Evolutionary conservation across 2,113 vertebrate genomes (phyloP).

Genomic region (Nannospalax galili): DNA sequence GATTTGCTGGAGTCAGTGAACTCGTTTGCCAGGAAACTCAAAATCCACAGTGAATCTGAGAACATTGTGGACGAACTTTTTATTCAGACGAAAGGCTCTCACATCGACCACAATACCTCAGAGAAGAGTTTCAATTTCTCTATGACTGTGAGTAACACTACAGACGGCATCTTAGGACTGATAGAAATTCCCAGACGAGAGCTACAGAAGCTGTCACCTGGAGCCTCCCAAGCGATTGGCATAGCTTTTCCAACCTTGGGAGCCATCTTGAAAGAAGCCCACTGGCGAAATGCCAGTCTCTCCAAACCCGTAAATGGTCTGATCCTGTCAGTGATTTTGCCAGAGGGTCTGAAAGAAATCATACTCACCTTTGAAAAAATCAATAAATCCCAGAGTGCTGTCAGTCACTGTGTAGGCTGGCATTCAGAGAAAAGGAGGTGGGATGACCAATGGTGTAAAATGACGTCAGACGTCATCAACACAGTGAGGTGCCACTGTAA

Average conservation of each 20-base stretch:
- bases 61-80: constrained; percentile 77
- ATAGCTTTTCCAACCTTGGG: constrained; percentile 84
- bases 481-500: constrained; percentile 86
- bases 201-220: constrained; percentile 51
- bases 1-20: constrained; percentile 87
- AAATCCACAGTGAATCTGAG: constrained; percentile 54
- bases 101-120: constrained; percentile 64
- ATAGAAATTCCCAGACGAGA: constrained; percentile 84
- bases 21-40: constrained; percentile 79
- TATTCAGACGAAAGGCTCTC: constrained; percentile 80
- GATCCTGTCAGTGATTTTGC: constrained; percentile 85
- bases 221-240: constrained; percentile 80
- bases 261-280: constrained; percentile 85
- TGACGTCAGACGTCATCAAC: not conserved
- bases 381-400: constrained; percentile 68
- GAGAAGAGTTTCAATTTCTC: constrained; percentile 77
- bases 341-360: constrained; percentile 70
- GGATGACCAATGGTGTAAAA: constrained; percentile 83
- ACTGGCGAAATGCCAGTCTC: not conserved
- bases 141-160: constrained; percentile 51
- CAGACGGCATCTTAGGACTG: constrained; percentile 55
- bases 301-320: constrained; percentile 81
- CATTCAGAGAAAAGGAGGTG: constrained; percentile 86
- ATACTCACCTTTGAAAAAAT: constrained; percentile 85
- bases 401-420: constrained; percentile 90